Base-by-base conservation (phyloP, 1,140 invertebrate genomes). In the Portunus trituberculatus region DNA sequence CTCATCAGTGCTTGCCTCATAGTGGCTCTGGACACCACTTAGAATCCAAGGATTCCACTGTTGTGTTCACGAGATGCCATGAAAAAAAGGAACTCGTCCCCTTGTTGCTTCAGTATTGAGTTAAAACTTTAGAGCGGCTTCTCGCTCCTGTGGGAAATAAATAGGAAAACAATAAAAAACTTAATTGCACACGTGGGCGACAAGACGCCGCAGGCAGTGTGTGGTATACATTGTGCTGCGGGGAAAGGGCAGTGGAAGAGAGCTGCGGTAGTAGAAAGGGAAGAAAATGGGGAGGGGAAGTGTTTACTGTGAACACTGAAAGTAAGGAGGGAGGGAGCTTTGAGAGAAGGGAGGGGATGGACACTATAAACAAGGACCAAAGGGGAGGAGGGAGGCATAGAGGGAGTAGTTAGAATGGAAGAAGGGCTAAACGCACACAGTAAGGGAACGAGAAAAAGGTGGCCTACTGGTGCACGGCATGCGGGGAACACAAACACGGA, bases 331-430 rank as follows among this genome's bases (percentile, higher is more conserved):
- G 52, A 32, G 90, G 39, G 20, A 59, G 39, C 20, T n/a, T 39
- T 48, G 90, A 28, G 52, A 31, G 39, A 59, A 67, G 29, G 90
- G 90, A 67, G 90, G 29, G 46, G 20, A 48, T 6, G 90, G 3
- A 10, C 12, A 59, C 67, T 20, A 76, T 25, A 76, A n/a, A 76
- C 67, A 76, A 76, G n/a, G 67, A 76, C 20, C 67, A 76, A 76
- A n/a, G n/a, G n/a, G 90, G 90, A 59, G 52, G 90, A 48, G 46
- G 31, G n/a, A 0, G 89, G 89, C 29, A 91, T 29, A 29, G 89
- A 48, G 28, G 52, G 39, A 48, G 48, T 52, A 39, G 39, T 52
- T 25, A 48, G 90, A 14, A 48, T 7, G 90, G 39, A 48, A 31
- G 14, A 28, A 48, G 25, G 67, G 67, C 20, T 25, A 76, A 25